Base-by-base conservation (phyloP, 2,888 invertebrate species). In the Dusona sp. region DNA sequence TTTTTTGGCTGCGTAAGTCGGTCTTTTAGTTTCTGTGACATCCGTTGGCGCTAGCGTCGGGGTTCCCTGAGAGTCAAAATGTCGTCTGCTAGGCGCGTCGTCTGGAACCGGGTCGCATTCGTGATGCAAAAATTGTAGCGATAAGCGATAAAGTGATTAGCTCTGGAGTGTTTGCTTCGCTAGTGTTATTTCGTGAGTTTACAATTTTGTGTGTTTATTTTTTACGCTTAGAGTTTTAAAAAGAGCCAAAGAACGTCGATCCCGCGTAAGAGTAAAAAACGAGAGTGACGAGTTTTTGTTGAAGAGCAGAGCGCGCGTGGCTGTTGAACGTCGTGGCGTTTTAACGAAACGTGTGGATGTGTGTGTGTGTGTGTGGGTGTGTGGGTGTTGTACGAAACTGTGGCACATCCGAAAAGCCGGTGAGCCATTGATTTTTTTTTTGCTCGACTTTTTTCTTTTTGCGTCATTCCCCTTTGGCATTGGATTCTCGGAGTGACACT, bases 61-160 rank as follows among this genome's bases (percentile, higher is more conserved):
- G 54, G 29, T 83, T 89, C 92, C 16, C 61, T 19, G 42, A 78
- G 85, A 90, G 87, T 88, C 91, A 93, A 93, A 92, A 93, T 93
- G 93, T 93, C 93, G 93, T 93, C 93, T 92, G 93, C 93, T 92
- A 91, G 90, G 90, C 92, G 92, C 92, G 92, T 93, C 92, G 93
- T 92, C 91, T 90, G 91, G 90, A 91, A 92, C 92, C 92, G 92
- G 92, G 91, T 90, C 89, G 90, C 88, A 89, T 90, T 91, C 89
- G 91, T 90, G 91, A 93, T 90, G 91, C 87, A 90, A 91, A 91
- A 91, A 90, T 91, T 72, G 81, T 87, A 90, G 88, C 89, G 90
- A 91, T 90, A 90, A 89, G 88, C 89, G 89, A 91, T 90, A 90
- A 89, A 89, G 79, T 64, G 77, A 65, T 73, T 45, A 33, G 73